These are phyloP conservation scores for Tenodera sinensis DNA, from an alignment of 2,888 invertebrate genomes.

Conservation along the genomic window DNA sequence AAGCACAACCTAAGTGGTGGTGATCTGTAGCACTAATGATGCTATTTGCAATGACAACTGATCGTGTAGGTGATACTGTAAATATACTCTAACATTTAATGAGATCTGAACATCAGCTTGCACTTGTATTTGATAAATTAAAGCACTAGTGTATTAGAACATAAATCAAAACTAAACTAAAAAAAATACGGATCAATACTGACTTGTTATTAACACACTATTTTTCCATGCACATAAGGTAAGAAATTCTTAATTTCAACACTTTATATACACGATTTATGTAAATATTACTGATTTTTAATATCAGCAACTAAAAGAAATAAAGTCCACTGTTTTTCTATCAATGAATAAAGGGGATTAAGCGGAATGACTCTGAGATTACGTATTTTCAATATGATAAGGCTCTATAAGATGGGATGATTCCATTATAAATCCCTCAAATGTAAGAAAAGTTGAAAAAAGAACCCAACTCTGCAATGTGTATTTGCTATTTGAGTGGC, in stretches of 20 bases:
- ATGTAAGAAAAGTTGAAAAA: too few species aligned
- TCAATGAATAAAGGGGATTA: too few species aligned
- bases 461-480: not conserved
- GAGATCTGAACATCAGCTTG: not conserved
- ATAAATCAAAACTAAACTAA: not conserved
- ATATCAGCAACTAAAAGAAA: too few species aligned
- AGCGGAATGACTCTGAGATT: not conserved
- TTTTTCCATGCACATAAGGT: not conserved
- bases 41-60: not conserved
- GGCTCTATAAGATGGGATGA: not conserved
- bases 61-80: not conserved
- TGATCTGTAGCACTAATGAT: not conserved
- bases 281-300: not conserved
- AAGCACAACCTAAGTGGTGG: not conserved
- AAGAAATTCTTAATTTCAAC: not conserved
- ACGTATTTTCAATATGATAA: not conserved
- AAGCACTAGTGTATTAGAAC: not conserved
- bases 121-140: not conserved
- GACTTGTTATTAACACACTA: not conserved
- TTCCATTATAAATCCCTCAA: not conserved
- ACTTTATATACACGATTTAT: not conserved
- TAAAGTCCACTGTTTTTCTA: too few species aligned
- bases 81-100: not conserved
- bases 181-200: not conserved
- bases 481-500: not conserved